Base-by-base conservation (phyloP, 2,888 invertebrate genomes). In the Fragum fragum region DNA sequence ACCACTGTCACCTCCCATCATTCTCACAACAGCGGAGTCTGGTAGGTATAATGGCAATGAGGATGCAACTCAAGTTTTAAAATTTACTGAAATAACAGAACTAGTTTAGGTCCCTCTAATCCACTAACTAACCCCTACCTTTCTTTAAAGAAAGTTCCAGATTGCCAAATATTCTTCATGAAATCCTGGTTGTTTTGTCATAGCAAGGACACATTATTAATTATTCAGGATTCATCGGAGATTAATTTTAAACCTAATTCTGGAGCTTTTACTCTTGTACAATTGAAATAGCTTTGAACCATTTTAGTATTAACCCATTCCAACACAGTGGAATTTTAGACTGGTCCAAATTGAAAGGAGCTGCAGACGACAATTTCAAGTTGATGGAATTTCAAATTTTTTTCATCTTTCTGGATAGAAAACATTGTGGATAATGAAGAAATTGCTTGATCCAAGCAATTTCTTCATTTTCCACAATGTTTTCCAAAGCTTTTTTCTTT, bases 1-100 rank as follows among this genome's bases (percentile, higher is more conserved):
- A 53, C 86, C 99, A 97, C 87, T 97, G 93, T 98, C 98, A 91
- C 97, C 97, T 95, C 98, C 98, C 87, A 97, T 98, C 96, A 96
- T 97, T 93, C 97, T 98, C 93, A 97, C 97, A 96, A 99, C 99
- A 90, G 97, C 98, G 95, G 99, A 99, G 97, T 99, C 98, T 97
- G 99, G 99, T 99, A 98, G 97, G 98, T 89, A 87, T 75, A 36
- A 26, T 68, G 39, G 75, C 71, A 69, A 76, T 76, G 76, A 61
- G 73, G 79, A 79, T 79, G 73, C 32, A 29, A 61, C 26, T 21
- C 23, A 26, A 29, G 1, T 66, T 32, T 47, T 66, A n/a, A 39
- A 36, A 42, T n/a, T 66, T 42, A 26, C 36, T 66, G 7, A 53
- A 57, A 55, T 53, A 26, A n/a, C 42, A 66, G 23, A 66, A 16